These are phyloP conservation scores for Amblyopsis hoosieri DNA, from an alignment of 2,797 vertebrate species.

Conservation along the genomic window DNA sequence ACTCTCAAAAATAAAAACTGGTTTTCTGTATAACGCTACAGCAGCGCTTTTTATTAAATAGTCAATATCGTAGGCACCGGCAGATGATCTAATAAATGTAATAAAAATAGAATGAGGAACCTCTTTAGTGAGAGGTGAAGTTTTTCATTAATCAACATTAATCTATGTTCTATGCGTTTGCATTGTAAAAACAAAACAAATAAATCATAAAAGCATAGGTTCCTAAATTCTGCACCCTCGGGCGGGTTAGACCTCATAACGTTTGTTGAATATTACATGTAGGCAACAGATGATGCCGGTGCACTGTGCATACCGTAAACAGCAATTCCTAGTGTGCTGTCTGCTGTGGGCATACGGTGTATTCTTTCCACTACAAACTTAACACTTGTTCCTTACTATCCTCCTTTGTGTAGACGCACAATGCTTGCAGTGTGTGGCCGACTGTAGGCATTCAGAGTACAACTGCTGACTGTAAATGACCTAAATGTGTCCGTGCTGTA, in stretches of 20 bases:
- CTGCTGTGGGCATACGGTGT: too few species aligned
- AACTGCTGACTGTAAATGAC: too few species aligned
- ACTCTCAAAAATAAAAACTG: too few species aligned
- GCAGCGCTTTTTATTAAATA: constrained; percentile 22
- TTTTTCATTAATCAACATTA: not conserved
- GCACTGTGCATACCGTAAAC: not conserved
- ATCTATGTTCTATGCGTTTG: not conserved
- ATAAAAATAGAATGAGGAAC: constrained; percentile 38
- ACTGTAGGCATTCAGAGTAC: too few species aligned
- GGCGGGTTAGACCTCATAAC: not conserved
- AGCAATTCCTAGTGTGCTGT: too few species aligned
- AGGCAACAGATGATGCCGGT: too few species aligned
- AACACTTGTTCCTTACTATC: not conserved
- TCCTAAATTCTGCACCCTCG: not conserved
- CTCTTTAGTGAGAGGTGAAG: constrained; percentile 11
- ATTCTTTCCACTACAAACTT: not conserved
- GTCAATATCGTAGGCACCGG: constrained; percentile 19
- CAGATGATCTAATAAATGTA: constrained; percentile 25
- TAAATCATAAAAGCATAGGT: constrained; percentile 8
- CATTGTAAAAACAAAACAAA: not conserved
- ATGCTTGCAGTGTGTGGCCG: too few species aligned
- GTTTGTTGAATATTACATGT: constrained; percentile 3
- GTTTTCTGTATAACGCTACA: not conserved
- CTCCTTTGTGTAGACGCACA: too few species aligned
- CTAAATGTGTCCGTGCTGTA: too few species aligned